Evolutionary conservation across 64 coral and sea anemone species (phyloP), one percentile per base, ranked within the genome.

Genomic region (Montipora sp.): DNA sequence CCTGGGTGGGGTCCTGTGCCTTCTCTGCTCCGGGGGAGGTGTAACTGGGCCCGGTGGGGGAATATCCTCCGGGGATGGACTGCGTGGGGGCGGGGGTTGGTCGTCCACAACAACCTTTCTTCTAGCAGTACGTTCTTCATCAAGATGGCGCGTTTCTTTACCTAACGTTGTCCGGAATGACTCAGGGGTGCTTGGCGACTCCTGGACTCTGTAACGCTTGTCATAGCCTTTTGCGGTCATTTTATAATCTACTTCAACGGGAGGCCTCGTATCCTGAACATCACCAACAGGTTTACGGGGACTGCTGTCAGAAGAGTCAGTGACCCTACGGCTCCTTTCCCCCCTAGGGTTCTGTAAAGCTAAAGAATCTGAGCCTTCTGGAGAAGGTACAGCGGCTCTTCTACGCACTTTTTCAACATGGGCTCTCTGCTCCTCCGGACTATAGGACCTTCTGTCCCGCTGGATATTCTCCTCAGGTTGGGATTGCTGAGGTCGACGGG

Each of bases 41-140:
- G 86, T 77, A 12, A 75, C 12, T 15, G 86, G 86, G 11, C 72
- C 86, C 75, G 69, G 60, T 16, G 0, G 13, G 59, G 81, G 81
- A 13, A 84, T 84, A 66, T 84, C 81, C 16, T 66, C 81, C 43
- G 91, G 83, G 47, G 91, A 93, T 7, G 91, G 91, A 43, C 81
- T 87, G 4, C 59, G 73, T 7, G 73, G 91, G 53, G 53, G 73
- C 5, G 73, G 91, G 53, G 53, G 53, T 57, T 57, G 80, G 66
- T 75, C 80, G 0, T 77, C 77, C 18, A 79, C 51, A 16, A 51
- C 51, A 19, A 61, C 21, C 16, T 74, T 77, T 79, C 91, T 77
- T 12, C 75, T 84, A 1, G 77, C 82, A 9, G 59, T 7, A 14
- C 71, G n/a, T 78, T 59, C 91, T 87, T 93, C 91, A 55, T 80